These are phyloP conservation scores for Apamea crenata DNA, from an alignment of 2,888 invertebrate genomes.

Conservation along the genomic window DNA sequence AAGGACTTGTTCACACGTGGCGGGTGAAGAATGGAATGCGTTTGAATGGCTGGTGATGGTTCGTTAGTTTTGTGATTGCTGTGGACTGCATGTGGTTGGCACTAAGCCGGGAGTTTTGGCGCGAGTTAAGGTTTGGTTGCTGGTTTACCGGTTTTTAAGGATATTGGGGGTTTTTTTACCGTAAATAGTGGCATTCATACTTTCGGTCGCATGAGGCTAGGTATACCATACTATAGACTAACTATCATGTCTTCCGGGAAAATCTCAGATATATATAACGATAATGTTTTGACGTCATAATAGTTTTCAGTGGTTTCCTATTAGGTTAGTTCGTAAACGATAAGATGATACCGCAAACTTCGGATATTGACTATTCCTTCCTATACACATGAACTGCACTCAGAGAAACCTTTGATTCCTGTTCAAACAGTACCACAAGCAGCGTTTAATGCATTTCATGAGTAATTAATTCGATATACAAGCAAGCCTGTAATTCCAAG, in stretches of 20 bases:
- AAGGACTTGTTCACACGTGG: conserved; percentile 58
- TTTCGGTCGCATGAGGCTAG: neutral
- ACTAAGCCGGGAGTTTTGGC: neutral
- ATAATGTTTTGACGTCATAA: neutral
- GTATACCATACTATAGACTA: no score
- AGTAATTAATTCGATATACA: conserved; percentile 57
- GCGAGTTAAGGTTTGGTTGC: neutral
- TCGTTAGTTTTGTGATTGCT: neutral
- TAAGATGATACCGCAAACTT: neutral
- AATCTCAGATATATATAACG: neutral
- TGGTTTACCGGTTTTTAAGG: neutral
- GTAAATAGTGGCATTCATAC: neutral
- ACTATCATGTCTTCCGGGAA: neutral
- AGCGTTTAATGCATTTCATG: conserved; percentile 38
- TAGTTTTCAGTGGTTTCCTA: no score
- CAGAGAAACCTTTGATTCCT: conserved; percentile 15
- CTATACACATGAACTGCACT: neutral
- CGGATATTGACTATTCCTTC: neutral
- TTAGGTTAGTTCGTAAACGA: neutral
- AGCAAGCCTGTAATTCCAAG: conserved; percentile 33
- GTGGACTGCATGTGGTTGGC: neutral
- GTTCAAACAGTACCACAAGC: neutral
- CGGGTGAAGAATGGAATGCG: conserved; percentile 18
- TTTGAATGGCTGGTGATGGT: conserved; percentile 7
- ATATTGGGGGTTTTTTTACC: neutral